A percentile compares a stretch with the other conserved stretches of the same genome.
These are phyloP conservation scores for Neotragus moschatus DNA, from an alignment of 2,113 vertebrate species.

Conservation along the genomic window DNA sequence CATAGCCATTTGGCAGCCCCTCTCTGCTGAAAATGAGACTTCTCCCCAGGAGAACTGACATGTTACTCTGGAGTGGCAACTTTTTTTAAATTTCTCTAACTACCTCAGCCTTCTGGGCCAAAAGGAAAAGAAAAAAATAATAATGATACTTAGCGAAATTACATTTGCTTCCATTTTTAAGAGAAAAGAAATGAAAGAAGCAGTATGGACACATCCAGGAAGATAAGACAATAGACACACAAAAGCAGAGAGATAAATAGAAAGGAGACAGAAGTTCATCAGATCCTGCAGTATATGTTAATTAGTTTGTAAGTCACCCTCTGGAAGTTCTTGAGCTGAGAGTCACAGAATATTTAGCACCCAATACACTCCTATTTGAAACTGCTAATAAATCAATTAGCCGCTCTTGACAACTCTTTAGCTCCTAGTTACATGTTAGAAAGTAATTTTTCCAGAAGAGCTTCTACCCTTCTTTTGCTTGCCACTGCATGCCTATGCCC, in stretches of 20 bases:
- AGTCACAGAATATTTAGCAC: slow-evolving; percentile 45
- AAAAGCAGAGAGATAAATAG: neutral
- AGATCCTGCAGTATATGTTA: slow-evolving; percentile 21
- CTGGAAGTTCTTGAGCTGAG: neutral
- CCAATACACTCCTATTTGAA: slow-evolving; percentile 39
- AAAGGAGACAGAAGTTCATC: neutral
- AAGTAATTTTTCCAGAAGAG: neutral
- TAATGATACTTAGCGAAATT: neutral
- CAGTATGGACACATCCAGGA: neutral
- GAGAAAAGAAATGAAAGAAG: neutral
- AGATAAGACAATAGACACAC: neutral
- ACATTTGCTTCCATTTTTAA: neutral
- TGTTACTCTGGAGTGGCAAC: too few relatives aligned
- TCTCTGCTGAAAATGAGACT: neutral
- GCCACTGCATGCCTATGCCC: neutral
- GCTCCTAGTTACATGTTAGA: neutral
- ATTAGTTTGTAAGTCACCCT: slow-evolving; percentile 32
- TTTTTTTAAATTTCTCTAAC: neutral
- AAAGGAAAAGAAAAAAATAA: neutral
- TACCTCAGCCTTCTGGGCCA: neutral
- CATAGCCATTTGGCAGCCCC: neutral
- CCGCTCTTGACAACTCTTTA: neutral
- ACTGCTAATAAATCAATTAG: slow-evolving; percentile 39
- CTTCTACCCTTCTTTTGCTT: neutral
- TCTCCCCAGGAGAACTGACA: neutral